Conservation (phyloP, 1,140 invertebrate species). For the Brachionus angularis region DNA sequence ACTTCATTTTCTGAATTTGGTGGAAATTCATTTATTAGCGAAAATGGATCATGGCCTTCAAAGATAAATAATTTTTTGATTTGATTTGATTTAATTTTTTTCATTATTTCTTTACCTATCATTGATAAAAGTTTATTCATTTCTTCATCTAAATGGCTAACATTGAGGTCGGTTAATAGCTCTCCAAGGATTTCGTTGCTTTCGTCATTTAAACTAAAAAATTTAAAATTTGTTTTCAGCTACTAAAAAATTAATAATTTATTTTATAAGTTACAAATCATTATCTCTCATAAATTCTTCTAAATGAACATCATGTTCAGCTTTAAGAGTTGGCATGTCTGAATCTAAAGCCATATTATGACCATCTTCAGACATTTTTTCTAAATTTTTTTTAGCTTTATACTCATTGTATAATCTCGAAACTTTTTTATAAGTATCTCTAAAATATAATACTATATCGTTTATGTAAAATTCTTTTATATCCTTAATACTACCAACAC, state of each 20-base stretch:
- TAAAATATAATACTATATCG: constrained; percentile 14
- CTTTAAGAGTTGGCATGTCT: not conserved
- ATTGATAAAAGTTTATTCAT: constrained; percentile 29
- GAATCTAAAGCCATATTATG: no score
- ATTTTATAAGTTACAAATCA: constrained; percentile 30
- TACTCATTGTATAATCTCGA: constrained; percentile 13
- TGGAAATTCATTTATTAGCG: constrained; percentile 5
- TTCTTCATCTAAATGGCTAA: constrained; percentile 38
- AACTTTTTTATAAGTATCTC: constrained; percentile 27
- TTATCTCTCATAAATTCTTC: constrained; percentile 35
- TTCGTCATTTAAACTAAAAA: constrained; percentile 28
- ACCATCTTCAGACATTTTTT: not conserved
- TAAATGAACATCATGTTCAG: constrained; percentile 20
- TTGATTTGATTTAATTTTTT: not conserved
- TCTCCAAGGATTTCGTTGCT: constrained; percentile 6
- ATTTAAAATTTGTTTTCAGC: no score
- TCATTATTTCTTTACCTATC: constrained; percentile 18
- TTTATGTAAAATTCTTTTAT: constrained; percentile 39
- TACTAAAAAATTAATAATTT: no score
- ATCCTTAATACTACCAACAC: constrained; percentile 5
- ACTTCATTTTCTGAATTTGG: not conserved
- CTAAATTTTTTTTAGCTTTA: not conserved
- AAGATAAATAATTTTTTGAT: not conserved
- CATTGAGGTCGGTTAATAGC: constrained; percentile 31
- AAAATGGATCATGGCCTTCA: constrained; percentile 38